phyloP scores from a whole-genome alignment of 2,797 vertebrate genomes.

The Enteromius anoplus region DNA sequence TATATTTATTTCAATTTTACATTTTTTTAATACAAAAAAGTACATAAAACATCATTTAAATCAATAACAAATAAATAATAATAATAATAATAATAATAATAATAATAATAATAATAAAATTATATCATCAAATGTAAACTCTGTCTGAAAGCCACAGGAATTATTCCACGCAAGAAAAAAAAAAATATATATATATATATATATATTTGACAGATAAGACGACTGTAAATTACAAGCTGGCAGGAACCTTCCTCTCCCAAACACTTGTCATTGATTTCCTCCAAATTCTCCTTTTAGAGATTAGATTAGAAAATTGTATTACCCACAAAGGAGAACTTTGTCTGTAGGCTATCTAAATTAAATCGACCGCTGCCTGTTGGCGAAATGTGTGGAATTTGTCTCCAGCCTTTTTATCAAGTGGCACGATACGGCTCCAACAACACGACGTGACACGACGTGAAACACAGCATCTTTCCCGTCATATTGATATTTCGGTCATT shows the following conservation, averaged over 20 bases:
- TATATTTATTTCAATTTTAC: too few relatives aligned
- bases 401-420: slow-evolving; percentile 28
- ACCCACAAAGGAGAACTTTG: slow-evolving; percentile 39
- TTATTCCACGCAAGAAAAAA: background rate
- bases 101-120: background rate
- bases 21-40: background rate
- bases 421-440: background rate
- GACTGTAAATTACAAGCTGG: slow-evolving; percentile 3
- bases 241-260: background rate
- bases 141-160: background rate
- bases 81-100: too few relatives aligned
- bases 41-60: background rate
- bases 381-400: slow-evolving; percentile 30
- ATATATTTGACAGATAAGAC: background rate
- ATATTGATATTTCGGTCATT: slow-evolving; percentile 8
- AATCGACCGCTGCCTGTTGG: slow-evolving; percentile 40
- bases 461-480: background rate
- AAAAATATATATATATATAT: too few relatives aligned
- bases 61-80: background rate
- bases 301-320: slow-evolving; percentile 51
- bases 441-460: background rate
- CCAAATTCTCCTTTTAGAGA: slow-evolving; percentile 24
- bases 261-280: slow-evolving; percentile 23
- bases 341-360: slow-evolving; percentile 50
- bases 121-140: background rate